phyloP scores from a whole-genome alignment of 2,797 vertebrate species.

The Sylvia borin region DNA sequence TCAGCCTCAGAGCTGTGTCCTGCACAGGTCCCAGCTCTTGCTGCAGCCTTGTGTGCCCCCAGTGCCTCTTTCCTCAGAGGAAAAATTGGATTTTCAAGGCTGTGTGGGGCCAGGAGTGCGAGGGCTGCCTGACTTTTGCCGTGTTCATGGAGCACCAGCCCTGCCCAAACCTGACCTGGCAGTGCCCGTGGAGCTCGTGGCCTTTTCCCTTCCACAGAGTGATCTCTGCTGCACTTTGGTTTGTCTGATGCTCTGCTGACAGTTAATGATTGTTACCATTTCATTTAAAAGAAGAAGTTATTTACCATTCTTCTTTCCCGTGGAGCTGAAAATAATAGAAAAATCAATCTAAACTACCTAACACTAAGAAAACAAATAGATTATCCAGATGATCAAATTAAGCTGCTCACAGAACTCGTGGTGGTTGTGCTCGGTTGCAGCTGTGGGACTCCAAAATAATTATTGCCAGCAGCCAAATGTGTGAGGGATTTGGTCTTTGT shows the following conservation, averaged over 20 bases:
- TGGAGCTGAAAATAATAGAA: conserved; percentile 17
- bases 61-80: neutral
- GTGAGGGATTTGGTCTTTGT: neutral
- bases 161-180: neutral
- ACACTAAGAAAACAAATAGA: conserved; percentile 28
- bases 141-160: neutral
- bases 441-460: neutral
- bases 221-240: neutral
- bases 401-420: neutral
- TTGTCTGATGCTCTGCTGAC: neutral
- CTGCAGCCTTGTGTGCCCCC: neutral
- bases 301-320: neutral
- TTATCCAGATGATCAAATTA: conserved; percentile 24
- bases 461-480: neutral
- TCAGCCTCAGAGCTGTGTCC: neutral
- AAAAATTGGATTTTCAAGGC: neutral
- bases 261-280: neutral
- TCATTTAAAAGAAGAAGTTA: neutral
- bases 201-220: neutral
- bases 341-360: conserved; percentile 43
- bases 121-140: neutral
- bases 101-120: neutral
- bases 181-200: neutral
- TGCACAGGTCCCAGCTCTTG: neutral
- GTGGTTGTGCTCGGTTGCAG: neutral